Conservation (phyloP, 2,113 vertebrate species). For the Oenanthe melanoleuca region DNA sequence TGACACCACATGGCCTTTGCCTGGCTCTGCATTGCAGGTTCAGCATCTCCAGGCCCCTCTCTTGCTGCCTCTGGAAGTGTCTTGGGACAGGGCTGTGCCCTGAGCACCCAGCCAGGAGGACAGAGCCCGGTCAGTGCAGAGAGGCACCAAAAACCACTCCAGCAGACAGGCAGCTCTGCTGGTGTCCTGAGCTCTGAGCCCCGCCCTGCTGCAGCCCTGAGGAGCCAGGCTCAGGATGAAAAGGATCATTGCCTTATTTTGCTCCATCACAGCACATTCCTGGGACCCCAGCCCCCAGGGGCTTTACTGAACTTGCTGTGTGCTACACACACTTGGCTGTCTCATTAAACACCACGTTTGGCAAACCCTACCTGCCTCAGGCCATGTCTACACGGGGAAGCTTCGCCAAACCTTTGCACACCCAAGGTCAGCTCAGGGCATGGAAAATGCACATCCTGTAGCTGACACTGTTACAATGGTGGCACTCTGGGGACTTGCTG, state of each 20-base stretch:
- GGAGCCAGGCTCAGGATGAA: constrained; percentile 13
- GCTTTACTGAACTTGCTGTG: not conserved
- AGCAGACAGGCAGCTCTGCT: not conserved
- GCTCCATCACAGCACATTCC: constrained; percentile 52
- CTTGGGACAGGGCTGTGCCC: not conserved
- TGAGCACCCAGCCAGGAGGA: not conserved
- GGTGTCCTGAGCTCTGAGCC: not conserved
- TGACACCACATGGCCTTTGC: accelerated
- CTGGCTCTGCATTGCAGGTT: not conserved
- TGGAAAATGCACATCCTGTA: constrained; percentile 14
- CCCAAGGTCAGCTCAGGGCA: constrained; percentile 50
- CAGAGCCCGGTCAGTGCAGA: not conserved
- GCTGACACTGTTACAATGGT: not conserved
- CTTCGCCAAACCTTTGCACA: constrained; percentile 10
- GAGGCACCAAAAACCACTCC: not conserved
- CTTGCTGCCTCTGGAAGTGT: not conserved
- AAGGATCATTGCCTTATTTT: not conserved
- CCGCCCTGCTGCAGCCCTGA: not conserved
- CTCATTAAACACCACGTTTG: constrained; percentile 50
- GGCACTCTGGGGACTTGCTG: not conserved
- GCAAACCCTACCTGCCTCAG: constrained; percentile 30
- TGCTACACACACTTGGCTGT: constrained; percentile 33
- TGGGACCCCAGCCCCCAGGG: constrained; percentile 21
- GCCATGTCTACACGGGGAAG: constrained; percentile 17
- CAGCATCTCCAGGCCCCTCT: not conserved